phyloP scores from a whole-genome alignment of 2,797 vertebrate genomes.

The Molossus molossus region DNA sequence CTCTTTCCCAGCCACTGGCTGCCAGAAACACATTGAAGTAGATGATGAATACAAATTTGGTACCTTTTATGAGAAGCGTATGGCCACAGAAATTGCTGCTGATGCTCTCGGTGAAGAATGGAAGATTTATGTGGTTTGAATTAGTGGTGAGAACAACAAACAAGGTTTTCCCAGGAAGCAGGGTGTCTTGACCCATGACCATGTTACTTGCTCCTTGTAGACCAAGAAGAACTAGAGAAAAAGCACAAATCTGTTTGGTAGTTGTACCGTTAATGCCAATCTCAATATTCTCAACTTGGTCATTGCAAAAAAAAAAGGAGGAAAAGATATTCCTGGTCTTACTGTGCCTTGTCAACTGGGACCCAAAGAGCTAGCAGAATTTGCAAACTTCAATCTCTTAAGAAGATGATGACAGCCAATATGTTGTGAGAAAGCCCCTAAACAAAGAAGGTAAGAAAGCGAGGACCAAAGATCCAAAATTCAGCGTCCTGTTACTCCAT shows the following conservation, averaged over 20 bases:
- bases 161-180: neutral
- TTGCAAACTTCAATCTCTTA: neutral
- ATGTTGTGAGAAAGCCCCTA: neutral
- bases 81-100: no score
- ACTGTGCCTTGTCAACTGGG: neutral
- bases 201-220: neutral
- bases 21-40: no score
- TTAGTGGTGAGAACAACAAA: neutral
- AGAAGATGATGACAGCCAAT: neutral
- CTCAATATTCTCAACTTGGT: neutral
- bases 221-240: neutral
- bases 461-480: no score
- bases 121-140: neutral
- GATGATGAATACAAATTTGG: no score
- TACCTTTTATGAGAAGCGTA: no score
- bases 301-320: neutral
- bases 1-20: no score
- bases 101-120: neutral
- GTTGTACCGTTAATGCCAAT: neutral
- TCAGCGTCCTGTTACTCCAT: slow-evolving; percentile 89
- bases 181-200: neutral
- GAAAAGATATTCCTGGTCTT: neutral
- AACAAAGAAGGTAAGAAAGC: neutral
- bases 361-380: neutral
- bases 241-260: neutral